Conservation (phyloP, 2,113 vertebrate genomes). For the Oreamnos americanus region DNA sequence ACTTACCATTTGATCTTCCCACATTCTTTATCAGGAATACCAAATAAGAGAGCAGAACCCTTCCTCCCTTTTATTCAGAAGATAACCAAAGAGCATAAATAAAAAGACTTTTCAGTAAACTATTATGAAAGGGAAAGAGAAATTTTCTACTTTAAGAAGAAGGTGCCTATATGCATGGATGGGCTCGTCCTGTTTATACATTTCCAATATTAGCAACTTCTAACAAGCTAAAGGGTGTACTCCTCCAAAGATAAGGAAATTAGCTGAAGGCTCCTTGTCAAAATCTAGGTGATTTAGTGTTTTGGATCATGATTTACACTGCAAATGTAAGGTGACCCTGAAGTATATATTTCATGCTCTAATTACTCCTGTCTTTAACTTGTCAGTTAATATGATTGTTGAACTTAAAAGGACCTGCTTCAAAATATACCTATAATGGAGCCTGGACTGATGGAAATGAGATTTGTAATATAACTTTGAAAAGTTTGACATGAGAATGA, state of each 20-base stretch:
- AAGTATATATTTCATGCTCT: slow-evolving; percentile 27
- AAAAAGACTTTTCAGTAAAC: background rate
- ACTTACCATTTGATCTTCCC: background rate
- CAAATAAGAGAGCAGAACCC: background rate
- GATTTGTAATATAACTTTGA: slow-evolving; percentile 37
- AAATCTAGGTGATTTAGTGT: background rate
- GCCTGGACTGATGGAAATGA: background rate
- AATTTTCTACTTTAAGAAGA: background rate
- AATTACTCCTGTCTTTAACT: slow-evolving; percentile 36
- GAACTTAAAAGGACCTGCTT: slow-evolving; percentile 20
- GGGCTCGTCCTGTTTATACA: background rate
- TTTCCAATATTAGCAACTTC: background rate
- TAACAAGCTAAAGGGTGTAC: background rate
- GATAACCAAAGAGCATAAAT: background rate
- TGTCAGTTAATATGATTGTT: slow-evolving; percentile 49
- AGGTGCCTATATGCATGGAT: background rate
- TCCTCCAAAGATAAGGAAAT: background rate
- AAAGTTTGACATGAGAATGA: slow-evolving; percentile 47
- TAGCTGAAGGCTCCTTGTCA: slow-evolving; percentile 11
- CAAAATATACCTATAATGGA: slow-evolving; percentile 28
- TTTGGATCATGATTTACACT: background rate
- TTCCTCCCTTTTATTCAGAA: background rate
- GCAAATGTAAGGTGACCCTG: slow-evolving; percentile 15
- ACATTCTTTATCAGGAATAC: background rate
- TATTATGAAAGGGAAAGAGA: background rate